Evolutionary conservation across 2,888 invertebrate species (phyloP).

Genomic region (Nymphalis polychloros): DNA sequence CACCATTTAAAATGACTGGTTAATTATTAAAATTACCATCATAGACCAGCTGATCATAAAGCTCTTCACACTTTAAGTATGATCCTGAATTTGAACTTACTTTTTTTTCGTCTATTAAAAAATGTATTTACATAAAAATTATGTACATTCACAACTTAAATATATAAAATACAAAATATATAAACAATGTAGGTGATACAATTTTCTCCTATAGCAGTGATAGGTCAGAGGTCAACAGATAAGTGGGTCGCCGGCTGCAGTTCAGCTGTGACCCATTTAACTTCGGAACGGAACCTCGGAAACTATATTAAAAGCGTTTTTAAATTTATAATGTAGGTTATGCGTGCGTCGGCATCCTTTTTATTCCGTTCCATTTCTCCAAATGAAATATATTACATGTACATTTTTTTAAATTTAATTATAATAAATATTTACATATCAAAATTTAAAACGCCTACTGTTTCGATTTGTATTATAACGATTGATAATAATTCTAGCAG

Average conservation of each 20-base stretch:
- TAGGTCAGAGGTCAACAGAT: slow-evolving; percentile 36
- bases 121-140: too few relatives aligned
- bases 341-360: slow-evolving; percentile 2
- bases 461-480: too few relatives aligned
- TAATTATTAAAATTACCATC: not conserved
- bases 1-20: too few relatives aligned
- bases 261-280: slow-evolving; percentile 41
- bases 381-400: too few relatives aligned
- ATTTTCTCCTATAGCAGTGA: slow-evolving; percentile 24
- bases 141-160: too few relatives aligned
- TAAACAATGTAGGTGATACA: slow-evolving; percentile 11
- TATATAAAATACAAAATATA: not conserved
- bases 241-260: slow-evolving; percentile 39
- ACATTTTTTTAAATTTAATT: too few relatives aligned
- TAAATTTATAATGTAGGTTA: slow-evolving; percentile 18
- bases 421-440: too few relatives aligned
- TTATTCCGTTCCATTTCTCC: not conserved
- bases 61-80: not conserved
- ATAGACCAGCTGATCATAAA: not conserved
- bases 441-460: too few relatives aligned
- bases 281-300: slow-evolving; percentile 33
- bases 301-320: slow-evolving; percentile 36
- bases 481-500: too few relatives aligned
- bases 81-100: too few relatives aligned
- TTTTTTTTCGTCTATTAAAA: too few relatives aligned